phyloP scores from a whole-genome alignment of 2,113 vertebrate genomes.

The Reinhardtius hippoglossoides region DNA sequence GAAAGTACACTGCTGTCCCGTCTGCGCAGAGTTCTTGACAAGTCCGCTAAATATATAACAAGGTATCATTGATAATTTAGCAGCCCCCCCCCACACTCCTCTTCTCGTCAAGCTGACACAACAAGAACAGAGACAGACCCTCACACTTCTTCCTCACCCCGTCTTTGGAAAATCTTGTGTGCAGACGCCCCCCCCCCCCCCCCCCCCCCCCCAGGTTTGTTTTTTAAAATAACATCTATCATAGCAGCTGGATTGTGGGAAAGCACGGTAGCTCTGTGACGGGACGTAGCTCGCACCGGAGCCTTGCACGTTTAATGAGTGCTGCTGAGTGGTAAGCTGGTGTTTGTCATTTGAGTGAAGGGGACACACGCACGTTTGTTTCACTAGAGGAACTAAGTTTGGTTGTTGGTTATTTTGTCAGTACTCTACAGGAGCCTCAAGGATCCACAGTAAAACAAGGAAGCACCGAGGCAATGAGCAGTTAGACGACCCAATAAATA shows the following conservation, averaged over 20 bases:
- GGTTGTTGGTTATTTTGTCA: conserved; percentile 39
- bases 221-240: neutral
- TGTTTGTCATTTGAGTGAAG: conserved; percentile 53
- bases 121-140: conserved; percentile 32
- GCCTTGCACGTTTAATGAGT: conserved; percentile 17
- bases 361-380: conserved; percentile 27
- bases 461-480: conserved; percentile 52
- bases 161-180: conserved; percentile 66
- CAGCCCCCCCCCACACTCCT: conserved; percentile 23
- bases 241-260: conserved; percentile 21
- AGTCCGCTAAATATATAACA: conserved; percentile 47
- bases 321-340: conserved; percentile 55
- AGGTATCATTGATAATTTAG: conserved; percentile 51
- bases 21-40: conserved; percentile 35
- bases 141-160: neutral
- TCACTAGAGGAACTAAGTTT: conserved; percentile 6
- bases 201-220: too few relatives aligned
- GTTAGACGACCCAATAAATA: conserved; percentile 17
- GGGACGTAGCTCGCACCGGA: neutral
- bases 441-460: conserved; percentile 51
- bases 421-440: conserved; percentile 23
- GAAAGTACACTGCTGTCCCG: conserved; percentile 37
- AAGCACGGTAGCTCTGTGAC: conserved; percentile 35
- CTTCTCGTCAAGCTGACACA: neutral
- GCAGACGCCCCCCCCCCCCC: neutral